phyloP scores from a whole-genome alignment of 2,888 invertebrate species.

The Nemoura dubitans region DNA sequence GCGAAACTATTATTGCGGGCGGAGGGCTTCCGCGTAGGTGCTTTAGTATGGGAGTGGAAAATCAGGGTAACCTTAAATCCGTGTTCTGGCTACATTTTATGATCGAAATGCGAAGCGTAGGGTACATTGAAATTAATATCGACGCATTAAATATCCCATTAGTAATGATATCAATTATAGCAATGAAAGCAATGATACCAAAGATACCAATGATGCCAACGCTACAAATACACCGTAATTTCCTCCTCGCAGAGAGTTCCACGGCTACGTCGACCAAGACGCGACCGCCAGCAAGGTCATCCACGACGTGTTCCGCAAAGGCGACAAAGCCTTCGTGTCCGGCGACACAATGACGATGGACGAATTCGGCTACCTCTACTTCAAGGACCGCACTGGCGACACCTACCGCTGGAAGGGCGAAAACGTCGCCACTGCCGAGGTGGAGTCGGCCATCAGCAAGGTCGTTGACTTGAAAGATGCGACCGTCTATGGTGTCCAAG shows the following conservation, averaged over 20 bases:
- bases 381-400: constrained; percentile 72
- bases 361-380: constrained; percentile 70
- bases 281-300: constrained; percentile 73
- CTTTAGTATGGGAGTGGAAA: too few relatives aligned
- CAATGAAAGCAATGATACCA: too few relatives aligned
- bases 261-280: constrained; percentile 71
- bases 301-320: constrained; percentile 70
- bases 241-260: constrained; percentile 65
- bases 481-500: constrained; percentile 68
- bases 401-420: constrained; percentile 74
- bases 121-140: too few relatives aligned
- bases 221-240: too few relatives aligned
- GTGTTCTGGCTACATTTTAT: too few relatives aligned
- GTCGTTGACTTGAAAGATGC: constrained; percentile 63
- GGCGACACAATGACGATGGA: constrained; percentile 72
- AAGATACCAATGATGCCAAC: too few relatives aligned
- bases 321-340: constrained; percentile 72
- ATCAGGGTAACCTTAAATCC: too few relatives aligned
- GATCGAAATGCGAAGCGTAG: too few relatives aligned
- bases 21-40: too few relatives aligned
- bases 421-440: constrained; percentile 74
- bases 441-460: constrained; percentile 68
- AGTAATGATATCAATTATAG: too few relatives aligned
- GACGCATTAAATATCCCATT: too few relatives aligned
- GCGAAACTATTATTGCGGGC: too few relatives aligned